Conservation (phyloP, 2,797 vertebrate species). For the Percopsis omiscomaycus region DNA sequence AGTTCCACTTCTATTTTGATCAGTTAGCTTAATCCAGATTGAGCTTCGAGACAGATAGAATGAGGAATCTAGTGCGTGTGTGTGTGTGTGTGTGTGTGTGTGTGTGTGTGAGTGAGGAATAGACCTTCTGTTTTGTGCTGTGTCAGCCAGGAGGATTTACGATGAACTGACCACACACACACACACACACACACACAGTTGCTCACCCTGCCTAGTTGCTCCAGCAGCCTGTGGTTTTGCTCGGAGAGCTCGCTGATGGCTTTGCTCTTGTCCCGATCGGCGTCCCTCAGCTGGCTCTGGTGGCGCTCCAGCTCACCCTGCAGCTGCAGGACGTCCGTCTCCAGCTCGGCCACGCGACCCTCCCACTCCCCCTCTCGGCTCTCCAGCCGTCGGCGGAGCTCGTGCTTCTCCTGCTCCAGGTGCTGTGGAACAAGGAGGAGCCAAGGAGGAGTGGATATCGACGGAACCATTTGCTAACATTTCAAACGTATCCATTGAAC, state of each 20-base stretch:
- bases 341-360: constrained; percentile 93
- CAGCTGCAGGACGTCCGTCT: constrained; percentile 92
- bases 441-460: neutral
- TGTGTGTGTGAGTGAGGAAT: constrained; percentile 7
- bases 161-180: constrained; percentile 28
- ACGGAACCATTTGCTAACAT: neutral
- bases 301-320: constrained; percentile 92
- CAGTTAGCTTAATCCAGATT: constrained; percentile 51
- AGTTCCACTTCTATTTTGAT: constrained; percentile 53
- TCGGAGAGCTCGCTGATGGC: constrained; percentile 92
- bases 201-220: constrained; percentile 92
- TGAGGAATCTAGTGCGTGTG: constrained; percentile 14
- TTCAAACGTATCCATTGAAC: too few relatives aligned
- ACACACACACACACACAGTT: constrained; percentile 12
- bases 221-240: constrained; percentile 96
- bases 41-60: constrained; percentile 4
- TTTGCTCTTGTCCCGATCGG: constrained; percentile 88
- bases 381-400: constrained; percentile 88
- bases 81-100: constrained; percentile 1
- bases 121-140: constrained; percentile 33
- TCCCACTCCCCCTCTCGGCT: constrained; percentile 97
- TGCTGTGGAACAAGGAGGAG: constrained; percentile 75
- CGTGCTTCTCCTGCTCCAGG: constrained; percentile 96
- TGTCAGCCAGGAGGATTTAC: constrained; percentile 34
- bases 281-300: constrained; percentile 89